Percentiles rank a stretch among this genome's conserved stretches.
Evolutionary conservation across 2,888 invertebrate species (phyloP).

Genomic region (Scaptomyza flava): DNA sequence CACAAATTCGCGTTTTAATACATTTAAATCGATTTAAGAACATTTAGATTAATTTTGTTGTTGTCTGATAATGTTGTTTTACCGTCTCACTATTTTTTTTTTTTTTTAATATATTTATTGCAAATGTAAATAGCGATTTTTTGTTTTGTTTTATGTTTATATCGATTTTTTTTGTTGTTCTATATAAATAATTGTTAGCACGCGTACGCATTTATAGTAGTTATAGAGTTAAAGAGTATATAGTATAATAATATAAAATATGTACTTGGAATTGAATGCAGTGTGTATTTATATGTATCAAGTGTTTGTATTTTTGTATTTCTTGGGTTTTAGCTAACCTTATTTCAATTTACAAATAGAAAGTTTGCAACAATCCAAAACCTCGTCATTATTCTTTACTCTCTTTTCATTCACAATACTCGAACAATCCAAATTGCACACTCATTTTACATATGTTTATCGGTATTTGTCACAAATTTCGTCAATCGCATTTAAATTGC

Average conservation of each 20-base stretch:
- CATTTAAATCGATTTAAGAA: slow-evolving; percentile 78
- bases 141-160: not conserved
- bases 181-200: slow-evolving; percentile 63
- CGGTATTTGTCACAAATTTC: slow-evolving; percentile 79
- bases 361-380: slow-evolving; percentile 26
- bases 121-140: slow-evolving; percentile 61
- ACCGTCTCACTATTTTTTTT: not conserved
- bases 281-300: slow-evolving; percentile 54
- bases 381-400: not conserved
- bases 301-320: slow-evolving; percentile 23
- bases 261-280: slow-evolving; percentile 76
- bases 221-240: slow-evolving; percentile 64
- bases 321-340: slow-evolving; percentile 9
- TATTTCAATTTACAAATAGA: slow-evolving; percentile 48
- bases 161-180: slow-evolving; percentile 42
- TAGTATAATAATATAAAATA: slow-evolving; percentile 74
- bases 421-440: slow-evolving; percentile 26
- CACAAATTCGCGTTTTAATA: slow-evolving; percentile 81
- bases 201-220: slow-evolving; percentile 40
- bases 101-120: slow-evolving; percentile 11
- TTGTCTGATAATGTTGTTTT: slow-evolving; percentile 35
- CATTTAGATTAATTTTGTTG: slow-evolving; percentile 76
- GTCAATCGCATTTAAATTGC: slow-evolving; percentile 78
- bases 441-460: slow-evolving; percentile 15
- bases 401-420: too few species aligned